Evolutionary conservation across 2,888 invertebrate genomes (phyloP).

Genomic region (Hoplodrina blanda): DNA sequence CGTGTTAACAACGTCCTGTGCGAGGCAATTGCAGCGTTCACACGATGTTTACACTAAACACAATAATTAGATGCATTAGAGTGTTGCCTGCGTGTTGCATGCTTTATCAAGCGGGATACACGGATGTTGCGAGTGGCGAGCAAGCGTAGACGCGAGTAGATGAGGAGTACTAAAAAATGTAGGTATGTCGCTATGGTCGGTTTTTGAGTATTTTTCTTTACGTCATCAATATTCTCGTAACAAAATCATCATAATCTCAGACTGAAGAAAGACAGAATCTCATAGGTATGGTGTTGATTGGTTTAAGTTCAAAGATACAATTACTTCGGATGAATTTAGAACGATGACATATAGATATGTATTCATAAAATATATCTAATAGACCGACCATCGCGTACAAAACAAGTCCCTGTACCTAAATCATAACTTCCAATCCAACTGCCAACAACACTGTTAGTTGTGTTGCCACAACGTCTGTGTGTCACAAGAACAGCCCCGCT

Average conservation of each 20-base stretch:
- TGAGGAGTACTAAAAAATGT: background rate
- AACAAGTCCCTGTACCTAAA: background rate
- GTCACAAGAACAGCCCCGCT: constrained; percentile 36
- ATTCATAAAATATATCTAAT: too few species aligned
- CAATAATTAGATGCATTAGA: constrained; percentile 67
- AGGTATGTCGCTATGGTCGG: too few species aligned
- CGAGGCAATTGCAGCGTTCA: constrained; percentile 66
- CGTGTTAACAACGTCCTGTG: constrained; percentile 72
- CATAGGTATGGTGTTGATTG: too few species aligned
- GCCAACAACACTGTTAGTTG: background rate
- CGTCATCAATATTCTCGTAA: background rate
- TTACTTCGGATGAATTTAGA: too few species aligned
- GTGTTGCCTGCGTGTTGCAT: constrained; percentile 45
- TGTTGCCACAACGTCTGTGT: constrained; percentile 1
- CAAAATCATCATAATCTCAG: background rate
- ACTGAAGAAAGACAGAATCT: background rate
- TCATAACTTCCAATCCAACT: background rate
- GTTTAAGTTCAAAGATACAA: too few species aligned
- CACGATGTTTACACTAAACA: constrained; percentile 68
- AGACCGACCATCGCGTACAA: too few species aligned
- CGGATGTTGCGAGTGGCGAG: background rate
- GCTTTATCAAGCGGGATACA: constrained; percentile 51
- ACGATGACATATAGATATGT: too few species aligned
- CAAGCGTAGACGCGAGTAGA: background rate
- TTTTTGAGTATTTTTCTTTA: background rate